These are phyloP conservation scores for Lasioglossum zephyrum DNA, from an alignment of 2,888 invertebrate genomes.

Conservation along the genomic window DNA sequence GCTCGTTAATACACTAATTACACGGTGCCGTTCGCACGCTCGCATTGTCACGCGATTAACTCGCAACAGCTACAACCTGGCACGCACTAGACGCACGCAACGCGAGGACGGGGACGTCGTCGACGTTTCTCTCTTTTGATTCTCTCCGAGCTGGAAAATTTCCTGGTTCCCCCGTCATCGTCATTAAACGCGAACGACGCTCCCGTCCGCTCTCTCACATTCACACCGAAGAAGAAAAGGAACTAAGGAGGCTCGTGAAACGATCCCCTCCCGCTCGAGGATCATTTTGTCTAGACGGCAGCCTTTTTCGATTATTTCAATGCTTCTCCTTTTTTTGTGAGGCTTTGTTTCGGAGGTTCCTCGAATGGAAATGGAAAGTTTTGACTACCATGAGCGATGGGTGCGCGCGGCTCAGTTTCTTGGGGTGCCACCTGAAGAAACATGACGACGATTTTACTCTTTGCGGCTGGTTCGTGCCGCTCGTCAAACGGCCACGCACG, in stretches of 20 bases:
- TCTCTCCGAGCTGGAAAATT: not conserved
- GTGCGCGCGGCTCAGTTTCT: constrained; percentile 69
- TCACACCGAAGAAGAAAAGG: constrained; percentile 63
- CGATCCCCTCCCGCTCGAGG: constrained; percentile 36
- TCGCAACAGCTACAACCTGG: constrained; percentile 41
- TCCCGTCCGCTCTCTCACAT: constrained; percentile 48
- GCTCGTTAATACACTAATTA: constrained; percentile 73
- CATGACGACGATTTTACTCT: constrained; percentile 55
- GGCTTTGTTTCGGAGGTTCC: not conserved
- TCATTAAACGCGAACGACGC: constrained; percentile 10
- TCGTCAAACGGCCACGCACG: constrained; percentile 27
- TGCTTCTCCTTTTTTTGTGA: not conserved
- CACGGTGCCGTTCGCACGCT: constrained; percentile 60
- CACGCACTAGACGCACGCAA: constrained; percentile 48
- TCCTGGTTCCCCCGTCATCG: not conserved
- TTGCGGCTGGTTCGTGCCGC: constrained; percentile 21
- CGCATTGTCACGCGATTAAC: constrained; percentile 62
- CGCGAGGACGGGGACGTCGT: constrained; percentile 20
- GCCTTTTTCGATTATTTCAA: not conserved
- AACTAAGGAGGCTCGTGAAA: constrained; percentile 59
- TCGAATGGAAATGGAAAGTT: constrained; percentile 35
- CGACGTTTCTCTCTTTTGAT: constrained; percentile 11
- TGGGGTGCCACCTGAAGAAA: constrained; percentile 73
- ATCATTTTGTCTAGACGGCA: not conserved
- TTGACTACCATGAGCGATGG: constrained; percentile 39